Base-by-base conservation (phyloP, 2,888 invertebrate genomes). In the Ctenicera cuprea region DNA sequence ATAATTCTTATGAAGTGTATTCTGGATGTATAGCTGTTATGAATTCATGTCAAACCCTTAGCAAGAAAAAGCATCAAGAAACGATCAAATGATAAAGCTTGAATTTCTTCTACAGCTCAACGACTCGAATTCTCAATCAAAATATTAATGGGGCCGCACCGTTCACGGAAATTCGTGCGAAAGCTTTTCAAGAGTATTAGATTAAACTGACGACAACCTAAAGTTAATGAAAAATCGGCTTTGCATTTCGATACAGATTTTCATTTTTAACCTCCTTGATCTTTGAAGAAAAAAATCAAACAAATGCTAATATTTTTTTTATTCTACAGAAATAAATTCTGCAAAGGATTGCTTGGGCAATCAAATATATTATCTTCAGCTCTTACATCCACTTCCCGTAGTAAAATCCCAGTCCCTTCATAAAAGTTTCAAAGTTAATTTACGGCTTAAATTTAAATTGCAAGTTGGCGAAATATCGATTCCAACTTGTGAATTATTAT, bases 341-440 rank as follows among this genome's bases (percentile, higher is more conserved):
- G 33, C 33, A 9, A 33, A 33, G 33, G 33, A 33, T 33, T 33
- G 33, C 33, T 43, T 16, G n/a, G 41, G 41, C 45, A 45, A 18
- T 50, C 12, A 50, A 50, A 50, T 22, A 50, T 64, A 63, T 63
- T 63, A 12, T 33, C 33, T 30, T 30, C 11, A 63, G 48, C 37
- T 66, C 38, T 52, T 37, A 18, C 26, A 64, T 50, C 48, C 45
- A 33, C 14, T 52, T 66, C 52, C 41, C n/a, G 30, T 66, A 37
- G 33, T 33, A 52, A 66, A 66, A 48, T 43, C 30, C 43, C 43
- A 26, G 20, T 62, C 48, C 48, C 63, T 63, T 63, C 30, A 41
- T 41, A 38, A 66, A 66, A 52, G 52, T 66, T 66, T 66, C 52
- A 66, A 50, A 50, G 65, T 66, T 54, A 38, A 66, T 50, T 66